phyloP scores from a whole-genome alignment of 2,888 invertebrate genomes.

The Parnassius mnemosyne region DNA sequence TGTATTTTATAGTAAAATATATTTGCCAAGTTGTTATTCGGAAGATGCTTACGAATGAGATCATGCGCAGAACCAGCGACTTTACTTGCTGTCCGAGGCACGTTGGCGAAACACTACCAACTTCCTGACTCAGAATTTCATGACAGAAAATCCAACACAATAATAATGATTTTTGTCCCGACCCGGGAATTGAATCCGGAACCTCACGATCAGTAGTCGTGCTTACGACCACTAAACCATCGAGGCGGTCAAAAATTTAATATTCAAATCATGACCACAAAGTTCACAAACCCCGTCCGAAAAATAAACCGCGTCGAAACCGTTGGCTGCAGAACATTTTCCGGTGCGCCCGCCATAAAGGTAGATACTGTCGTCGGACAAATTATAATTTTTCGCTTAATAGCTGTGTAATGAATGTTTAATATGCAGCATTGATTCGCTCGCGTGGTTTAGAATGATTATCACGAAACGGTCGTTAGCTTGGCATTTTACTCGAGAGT shows the following conservation, averaged over 20 bases:
- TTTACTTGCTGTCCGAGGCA: too few species aligned
- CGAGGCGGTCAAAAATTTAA: conserved; percentile 4
- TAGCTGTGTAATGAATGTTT: conserved; percentile 56
- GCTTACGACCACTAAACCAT: too few species aligned
- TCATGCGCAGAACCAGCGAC: too few species aligned
- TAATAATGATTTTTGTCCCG: too few species aligned
- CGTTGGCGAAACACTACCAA: too few species aligned
- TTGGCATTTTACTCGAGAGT: not conserved
- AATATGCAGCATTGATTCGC: conserved; percentile 40
- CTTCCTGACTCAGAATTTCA: too few species aligned
- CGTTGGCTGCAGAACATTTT: conserved; percentile 46
- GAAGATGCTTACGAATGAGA: too few species aligned
- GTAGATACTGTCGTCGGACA: conserved; percentile 43
- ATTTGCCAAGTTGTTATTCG: too few species aligned
- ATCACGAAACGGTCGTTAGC: conserved; percentile 2
- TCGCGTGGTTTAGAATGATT: conserved; percentile 26
- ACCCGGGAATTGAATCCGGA: too few species aligned
- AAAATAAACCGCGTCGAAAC: conserved; percentile 35
- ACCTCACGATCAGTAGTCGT: too few species aligned
- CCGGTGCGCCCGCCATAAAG: conserved; percentile 54
- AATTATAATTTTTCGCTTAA: conserved; percentile 60
- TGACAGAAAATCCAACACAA: too few species aligned
- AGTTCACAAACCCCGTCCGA: conserved; percentile 45
- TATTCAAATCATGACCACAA: conserved; percentile 37
- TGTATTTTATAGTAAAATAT: too few species aligned